Evolutionary conservation across 2,113 vertebrate genomes (phyloP).

Genomic region (Erythrocercus mccallii): DNA sequence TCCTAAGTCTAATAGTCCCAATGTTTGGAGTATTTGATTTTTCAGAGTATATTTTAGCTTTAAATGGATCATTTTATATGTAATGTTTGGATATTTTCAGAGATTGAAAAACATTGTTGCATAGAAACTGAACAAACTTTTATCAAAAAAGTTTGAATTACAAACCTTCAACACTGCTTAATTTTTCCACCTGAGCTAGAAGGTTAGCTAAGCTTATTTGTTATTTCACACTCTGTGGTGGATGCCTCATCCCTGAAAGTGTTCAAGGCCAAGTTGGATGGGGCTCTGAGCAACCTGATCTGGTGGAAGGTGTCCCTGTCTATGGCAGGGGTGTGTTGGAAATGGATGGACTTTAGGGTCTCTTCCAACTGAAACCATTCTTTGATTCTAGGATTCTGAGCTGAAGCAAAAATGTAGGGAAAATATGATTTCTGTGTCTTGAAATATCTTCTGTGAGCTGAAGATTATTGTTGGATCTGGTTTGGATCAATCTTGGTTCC

Average conservation of each 20-base stretch:
- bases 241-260: not conserved
- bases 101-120: not conserved
- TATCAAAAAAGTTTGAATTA: not conserved
- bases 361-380: not conserved
- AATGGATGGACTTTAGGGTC: not conserved
- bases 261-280: not conserved
- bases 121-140: not conserved
- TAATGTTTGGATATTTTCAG: not conserved
- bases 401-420: not conserved
- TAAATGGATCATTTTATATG: not conserved
- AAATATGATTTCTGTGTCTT: not conserved
- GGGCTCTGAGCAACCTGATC: not conserved
- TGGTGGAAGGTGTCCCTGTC: not conserved
- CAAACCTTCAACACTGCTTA: not conserved
- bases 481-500: not conserved
- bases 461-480: not conserved
- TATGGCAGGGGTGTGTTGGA: not conserved
- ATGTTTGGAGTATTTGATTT: not conserved
- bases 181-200: not conserved
- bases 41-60: not conserved
- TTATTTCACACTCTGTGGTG: not conserved
- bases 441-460: not conserved
- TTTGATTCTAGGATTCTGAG: not conserved
- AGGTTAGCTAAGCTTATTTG: not conserved
- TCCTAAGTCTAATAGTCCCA: not conserved